Evolutionary conservation across 2,797 vertebrate genomes (phyloP).

Genomic region (Craterocephalus amniculus): DNA sequence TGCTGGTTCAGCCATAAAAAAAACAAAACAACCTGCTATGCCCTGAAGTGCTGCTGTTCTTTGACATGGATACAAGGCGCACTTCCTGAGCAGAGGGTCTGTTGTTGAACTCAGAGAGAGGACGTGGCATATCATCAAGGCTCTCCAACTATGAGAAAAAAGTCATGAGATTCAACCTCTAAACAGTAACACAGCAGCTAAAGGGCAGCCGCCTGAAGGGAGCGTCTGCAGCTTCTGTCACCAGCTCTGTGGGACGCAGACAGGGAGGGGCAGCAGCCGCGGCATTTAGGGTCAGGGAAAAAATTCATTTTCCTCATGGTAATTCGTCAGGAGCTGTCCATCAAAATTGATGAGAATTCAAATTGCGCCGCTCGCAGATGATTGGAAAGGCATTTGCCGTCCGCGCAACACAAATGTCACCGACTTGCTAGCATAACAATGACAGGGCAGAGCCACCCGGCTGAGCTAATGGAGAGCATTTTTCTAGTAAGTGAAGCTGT

Average conservation of each 20-base stretch:
- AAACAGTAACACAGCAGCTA: conserved; percentile 52
- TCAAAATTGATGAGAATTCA: conserved; percentile 80
- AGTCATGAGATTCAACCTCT: conserved; percentile 68
- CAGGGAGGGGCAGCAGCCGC: conserved; percentile 45
- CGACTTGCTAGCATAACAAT: conserved; percentile 76
- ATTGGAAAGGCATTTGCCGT: conserved; percentile 79
- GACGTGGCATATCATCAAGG: conserved; percentile 55
- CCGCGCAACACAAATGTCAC: conserved; percentile 76
- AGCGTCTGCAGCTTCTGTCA: conserved; percentile 62
- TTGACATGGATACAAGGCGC: conserved; percentile 73
- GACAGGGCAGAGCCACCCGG: conserved; percentile 70
- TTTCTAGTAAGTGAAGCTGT: conserved; percentile 80
- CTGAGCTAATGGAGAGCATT: conserved; percentile 76
- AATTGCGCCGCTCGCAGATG: conserved; percentile 68
- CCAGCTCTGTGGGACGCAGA: conserved; percentile 48
- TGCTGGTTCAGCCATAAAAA: conserved; percentile 73
- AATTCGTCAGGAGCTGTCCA: conserved; percentile 69
- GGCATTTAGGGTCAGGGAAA: conserved; percentile 66
- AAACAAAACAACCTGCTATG: conserved; percentile 51
- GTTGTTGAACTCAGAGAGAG: conserved; percentile 59
- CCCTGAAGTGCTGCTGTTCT: conserved; percentile 71
- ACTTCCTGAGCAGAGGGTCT: conserved; percentile 61
- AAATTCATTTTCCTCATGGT: conserved; percentile 74
- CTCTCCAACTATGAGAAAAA: conserved; percentile 64
- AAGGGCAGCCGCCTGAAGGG: conserved; percentile 58